A percentile compares a stretch with the other conserved stretches of the same genome.
Conservation (phyloP, 2,797 vertebrate genomes). For the Serranus cabrilla region DNA sequence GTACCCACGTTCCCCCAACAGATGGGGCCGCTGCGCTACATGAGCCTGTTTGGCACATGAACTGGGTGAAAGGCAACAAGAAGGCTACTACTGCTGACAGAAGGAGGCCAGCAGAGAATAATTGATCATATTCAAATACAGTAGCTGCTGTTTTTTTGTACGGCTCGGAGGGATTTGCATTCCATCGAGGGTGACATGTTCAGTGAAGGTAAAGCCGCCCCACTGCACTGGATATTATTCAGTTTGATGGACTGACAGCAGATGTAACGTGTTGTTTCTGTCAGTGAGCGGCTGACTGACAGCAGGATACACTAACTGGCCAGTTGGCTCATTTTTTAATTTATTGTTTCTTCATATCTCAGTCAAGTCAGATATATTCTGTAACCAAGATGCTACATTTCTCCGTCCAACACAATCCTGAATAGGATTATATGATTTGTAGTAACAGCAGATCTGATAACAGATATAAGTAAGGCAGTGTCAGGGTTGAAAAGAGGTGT, state of each 20-base stretch:
- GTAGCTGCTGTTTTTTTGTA: slow-evolving; percentile 9
- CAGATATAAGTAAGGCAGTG: too few species aligned
- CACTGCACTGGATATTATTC: background rate
- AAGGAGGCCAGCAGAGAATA: slow-evolving; percentile 68
- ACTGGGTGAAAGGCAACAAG: slow-evolving; percentile 70
- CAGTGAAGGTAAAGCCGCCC: background rate
- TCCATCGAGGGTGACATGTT: slow-evolving; percentile 25
- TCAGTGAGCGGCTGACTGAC: background rate
- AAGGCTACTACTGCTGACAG: slow-evolving; percentile 65
- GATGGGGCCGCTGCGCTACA: slow-evolving; percentile 47
- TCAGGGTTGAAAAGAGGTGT: too few species aligned
- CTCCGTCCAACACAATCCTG: background rate
- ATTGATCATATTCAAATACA: slow-evolving; percentile 46
- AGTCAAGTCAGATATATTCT: background rate
- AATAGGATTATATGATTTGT: background rate
- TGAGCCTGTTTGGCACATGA: background rate
- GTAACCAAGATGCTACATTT: background rate
- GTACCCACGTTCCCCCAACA: slow-evolving; percentile 43
- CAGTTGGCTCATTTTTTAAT: slow-evolving; percentile 9
- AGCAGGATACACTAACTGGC: background rate
- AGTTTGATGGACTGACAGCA: slow-evolving; percentile 23
- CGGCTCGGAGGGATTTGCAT: slow-evolving; percentile 29
- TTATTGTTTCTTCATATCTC: background rate
- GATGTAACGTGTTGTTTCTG: background rate
- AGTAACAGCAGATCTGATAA: background rate